Evolutionary conservation across 2,797 vertebrate genomes (phyloP).

Genomic region (Setipinna tenuifilis): DNA sequence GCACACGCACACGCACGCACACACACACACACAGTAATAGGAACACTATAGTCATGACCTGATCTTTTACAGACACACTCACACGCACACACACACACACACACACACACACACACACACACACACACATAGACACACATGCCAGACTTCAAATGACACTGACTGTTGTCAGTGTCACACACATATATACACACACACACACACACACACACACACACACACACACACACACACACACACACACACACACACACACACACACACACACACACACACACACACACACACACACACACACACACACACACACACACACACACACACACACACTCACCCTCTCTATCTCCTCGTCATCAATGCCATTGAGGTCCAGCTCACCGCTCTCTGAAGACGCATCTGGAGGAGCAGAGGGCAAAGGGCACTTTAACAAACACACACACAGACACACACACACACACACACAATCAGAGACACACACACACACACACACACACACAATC

Average conservation of each 20-base stretch:
- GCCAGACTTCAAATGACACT: too few species aligned
- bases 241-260: neutral
- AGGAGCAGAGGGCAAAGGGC: slow-evolving; percentile 49
- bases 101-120: slow-evolving; percentile 65
- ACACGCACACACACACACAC: slow-evolving; percentile 65
- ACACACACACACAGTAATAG: too few species aligned
- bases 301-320: neutral
- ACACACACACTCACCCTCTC: slow-evolving; percentile 80
- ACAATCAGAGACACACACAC: slow-evolving; percentile 13
- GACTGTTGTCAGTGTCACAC: too few species aligned
- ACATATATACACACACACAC: too few species aligned
- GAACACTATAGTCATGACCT: too few species aligned
- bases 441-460: slow-evolving; percentile 21
- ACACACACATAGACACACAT: slow-evolving; percentile 33
- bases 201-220: too few species aligned
- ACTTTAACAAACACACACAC: slow-evolving; percentile 17
- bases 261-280: neutral
- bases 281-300: neutral
- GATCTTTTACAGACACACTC: neutral
- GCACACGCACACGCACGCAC: slow-evolving; percentile 73
- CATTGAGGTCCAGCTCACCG: slow-evolving; percentile 93
- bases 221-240: neutral
- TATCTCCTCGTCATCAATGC: slow-evolving; percentile 94
- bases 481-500: slow-evolving; percentile 28
- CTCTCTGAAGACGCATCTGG: slow-evolving; percentile 79